These are phyloP conservation scores for Enhydra lutris DNA, from an alignment of 2,113 vertebrate genomes.

Conservation along the genomic window DNA sequence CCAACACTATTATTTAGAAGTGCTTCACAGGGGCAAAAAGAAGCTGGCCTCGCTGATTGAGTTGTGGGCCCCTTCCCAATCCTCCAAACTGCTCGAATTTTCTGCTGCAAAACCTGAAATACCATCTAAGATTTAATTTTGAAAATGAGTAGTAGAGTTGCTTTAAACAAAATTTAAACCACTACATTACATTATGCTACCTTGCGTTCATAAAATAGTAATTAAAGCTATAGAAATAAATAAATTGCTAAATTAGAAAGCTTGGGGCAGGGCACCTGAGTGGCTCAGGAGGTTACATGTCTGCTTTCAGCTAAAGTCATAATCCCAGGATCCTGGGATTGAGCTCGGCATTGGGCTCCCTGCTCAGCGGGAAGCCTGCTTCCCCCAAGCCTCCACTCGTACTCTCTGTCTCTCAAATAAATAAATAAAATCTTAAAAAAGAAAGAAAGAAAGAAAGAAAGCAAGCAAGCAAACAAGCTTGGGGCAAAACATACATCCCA, in stretches of 20 bases:
- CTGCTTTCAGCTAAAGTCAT: neutral
- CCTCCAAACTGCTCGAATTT: slow-evolving; percentile 11
- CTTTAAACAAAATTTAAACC: slow-evolving; percentile 37
- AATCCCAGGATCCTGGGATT: neutral
- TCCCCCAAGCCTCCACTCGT: no score
- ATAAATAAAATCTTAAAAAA: no score
- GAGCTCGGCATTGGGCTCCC: neutral
- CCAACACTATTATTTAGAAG: slow-evolving; percentile 21
- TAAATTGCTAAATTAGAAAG: slow-evolving; percentile 16
- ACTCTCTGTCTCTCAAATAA: neutral
- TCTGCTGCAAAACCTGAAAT: slow-evolving; percentile 40
- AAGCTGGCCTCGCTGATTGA: neutral
- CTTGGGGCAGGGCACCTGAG: neutral
- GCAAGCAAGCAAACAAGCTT: slow-evolving; percentile 1
- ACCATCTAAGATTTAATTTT: neutral
- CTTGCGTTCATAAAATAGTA: neutral
- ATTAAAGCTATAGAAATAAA: slow-evolving; percentile 28
- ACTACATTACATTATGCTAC: neutral
- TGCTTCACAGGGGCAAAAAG: neutral
- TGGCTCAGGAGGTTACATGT: neutral
- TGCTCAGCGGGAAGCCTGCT: neutral
- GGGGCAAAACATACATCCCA: neutral
- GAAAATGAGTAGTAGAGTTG: slow-evolving; percentile 11
- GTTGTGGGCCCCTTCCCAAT: neutral
- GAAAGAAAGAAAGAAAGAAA: neutral